Base-by-base conservation (phyloP, 2,888 invertebrate genomes). In the Orchesella flavescens region DNA sequence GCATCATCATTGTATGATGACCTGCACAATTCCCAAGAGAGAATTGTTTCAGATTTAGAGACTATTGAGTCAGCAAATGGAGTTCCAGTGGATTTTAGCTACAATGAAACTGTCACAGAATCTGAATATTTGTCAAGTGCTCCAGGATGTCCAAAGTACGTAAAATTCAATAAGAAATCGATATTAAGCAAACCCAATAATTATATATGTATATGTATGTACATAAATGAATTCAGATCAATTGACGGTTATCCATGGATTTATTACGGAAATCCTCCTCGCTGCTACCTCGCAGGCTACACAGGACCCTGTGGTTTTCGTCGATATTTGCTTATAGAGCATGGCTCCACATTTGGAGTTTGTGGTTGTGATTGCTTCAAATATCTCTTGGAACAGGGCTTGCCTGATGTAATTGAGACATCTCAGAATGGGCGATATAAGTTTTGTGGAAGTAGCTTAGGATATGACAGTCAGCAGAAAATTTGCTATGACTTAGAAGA, bases 91-190 rank as follows among this genome's bases (percentile, higher is more conserved):
- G 65, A 65, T 72, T 34, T 34, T 43, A 59, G 17, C 7, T 72
- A 72, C 34, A 57, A 72, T 17, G 72, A 72, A 43, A 72, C 57
- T 1, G 17, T 12, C 9, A 0, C n/a, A 44, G 46, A 17, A 4
- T 1, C 12, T 34, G 34, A 9, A 1, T 34, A 1, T 2, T 15
- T 24, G 10, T n/a, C 2, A 7, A 73, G 73, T 73, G 59, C 12
- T 44, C 59, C 73, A 43, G 73, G 73, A 21, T 73, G 73, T 23
- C 73, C 73, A 15, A 65, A 65, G 65, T 57, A 53, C 53, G 53
- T 12, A 3, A 4, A 34, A 34, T n/a, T n/a, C n/a, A n/a, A n/a
- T n/a, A n/a, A n/a, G n/a, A n/a, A n/a, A n/a, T n/a, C n/a, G n/a
- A n/a, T n/a, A n/a, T n/a, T n/a, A n/a, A n/a, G n/a, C n/a, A n/a